Base-by-base conservation (phyloP, 2,113 vertebrate genomes). In the Forbesichthys agassizii region DNA sequence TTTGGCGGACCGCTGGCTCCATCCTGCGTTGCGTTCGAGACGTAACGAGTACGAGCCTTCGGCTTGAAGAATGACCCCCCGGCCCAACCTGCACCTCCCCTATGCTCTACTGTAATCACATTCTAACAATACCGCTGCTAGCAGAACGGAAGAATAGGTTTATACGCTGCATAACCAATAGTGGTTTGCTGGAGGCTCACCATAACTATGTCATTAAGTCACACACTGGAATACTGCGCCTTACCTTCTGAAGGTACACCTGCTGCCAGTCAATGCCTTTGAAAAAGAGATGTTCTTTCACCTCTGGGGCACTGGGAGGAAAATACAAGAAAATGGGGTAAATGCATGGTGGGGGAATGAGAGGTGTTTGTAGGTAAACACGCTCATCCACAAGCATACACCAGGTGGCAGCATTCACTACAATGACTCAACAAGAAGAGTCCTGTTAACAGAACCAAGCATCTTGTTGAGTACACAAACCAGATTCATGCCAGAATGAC, bases 221-320 rank as follows among this genome's bases (percentile, higher is more conserved):
- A 64, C 3, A 52, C 47, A 55, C 12, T 16, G 48, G 58, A 47
- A 14, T 0, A 6, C 11, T 9, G 49, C 56, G 46, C 13, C 67
- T 90, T 89, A 98, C 97, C 96, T 99, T 99, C 74, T 98, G 97
- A 46, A 99, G 90, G 88, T 97, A 98, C 42, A 98, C 96, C 47
- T 99, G 95, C 84, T 99, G 97, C 98, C 98, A 99, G 82, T 99
- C 96, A 0, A 98, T 91, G 73, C 96, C 98, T 90, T 94, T 96
- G 92, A 98, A 99, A 80, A 99, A 99, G 64, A 86, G 80, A 71
- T 99, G 96, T 1, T 94, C 93, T 81, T 98, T 99, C n/a, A 99
- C 95, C 84, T 99, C 98, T 16, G 92, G 92, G 0, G 96, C 95
- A 5, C 97, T 99, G 90, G 13, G 11, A 27, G 18, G 13, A 8